Base-by-base conservation (phyloP, 1,140 invertebrate genomes). In the Palaemon carinicauda region DNA sequence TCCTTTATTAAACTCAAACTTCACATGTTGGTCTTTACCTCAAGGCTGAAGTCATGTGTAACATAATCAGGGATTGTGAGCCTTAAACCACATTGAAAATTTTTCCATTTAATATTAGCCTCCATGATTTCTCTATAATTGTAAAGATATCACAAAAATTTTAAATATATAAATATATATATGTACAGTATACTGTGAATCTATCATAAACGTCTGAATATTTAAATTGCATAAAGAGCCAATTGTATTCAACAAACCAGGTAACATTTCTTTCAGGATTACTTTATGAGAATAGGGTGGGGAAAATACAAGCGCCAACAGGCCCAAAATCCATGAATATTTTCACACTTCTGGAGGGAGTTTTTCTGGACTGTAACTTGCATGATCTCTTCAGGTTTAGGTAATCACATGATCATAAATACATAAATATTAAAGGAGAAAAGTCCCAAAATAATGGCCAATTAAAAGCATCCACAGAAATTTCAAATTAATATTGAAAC, bases 11-110 rank as follows among this genome's bases (percentile, higher is more conserved):
- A 84, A 53, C 52, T 73, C 75, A 80, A 84, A 84, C 82, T 78
- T 84, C 52, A 84, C 82, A 84, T 74, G 82, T 84, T 53, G 60
- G 33, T 75, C 80, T 69, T 69, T 81, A 81, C 80, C 73, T 84
- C 82, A 84, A 84, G 82, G 82, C 82, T 54, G 56, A 84, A 84
- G 82, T 84, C 82, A 84, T 27, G 82, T 75, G 73, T 78, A 56
- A 84, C 53, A 84, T 56, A 84, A 84, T 84, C 82, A 84, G 82
- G 82, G 82, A 84, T 84, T 29, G 77, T 50, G 82, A 84, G 71
- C 82, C 74, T 77, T 54, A 84, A 84, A 84, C 71, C 75, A 33
- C 24, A 53, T 60, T 80, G 31, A 27, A 80, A 21, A 60, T 60
- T 56, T 53, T 60, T 56, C 56, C 41, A 41, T 12, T 41, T 41